Base-by-base conservation (phyloP, 2,888 invertebrate genomes). In the Melanostoma mellinum region DNA sequence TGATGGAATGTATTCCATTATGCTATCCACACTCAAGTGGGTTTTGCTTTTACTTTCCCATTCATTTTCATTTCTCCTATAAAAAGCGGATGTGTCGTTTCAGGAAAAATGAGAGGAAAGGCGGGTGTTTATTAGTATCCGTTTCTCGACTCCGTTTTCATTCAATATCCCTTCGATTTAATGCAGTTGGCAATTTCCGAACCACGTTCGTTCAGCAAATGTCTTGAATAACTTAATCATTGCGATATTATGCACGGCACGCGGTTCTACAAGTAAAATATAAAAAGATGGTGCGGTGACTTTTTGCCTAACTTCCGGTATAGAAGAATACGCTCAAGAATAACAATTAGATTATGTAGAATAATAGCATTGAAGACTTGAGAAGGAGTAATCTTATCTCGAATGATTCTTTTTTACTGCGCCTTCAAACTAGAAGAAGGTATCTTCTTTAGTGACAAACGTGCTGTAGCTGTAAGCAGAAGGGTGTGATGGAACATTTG, bases 141-240 rank as follows among this genome's bases (percentile, higher is more conserved):
- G 30, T 44, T n/a, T 9, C n/a, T 52, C 60, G 40, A 10, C 38
- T n/a, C 35, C n/a, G 9, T 33, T 58, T 65, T 50, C 56, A 44
- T 20, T 60, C 46, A 65, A 78, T 76, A 69, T 35, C 68, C 48
- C 36, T 71, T 69, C 46, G 46, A 73, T 71, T 69, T 68, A 63
- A 73, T 77, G 77, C 72, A 77, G 50, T 69, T 73, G 58, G 20
- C 63, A 69, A 73, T 69, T 65, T 69, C 73, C 69, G 63, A 69
- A 53, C 32, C 73, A 82, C 72, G 77, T 77, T 77, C 72, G 44
- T 65, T 61, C 46, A 35, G 67, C 40, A 68, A 77, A 68, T 68
- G 71, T 69, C 77, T 73, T 65, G 73, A 74, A 82, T 82, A 82
- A 82, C 63, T 82, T 82, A 77, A 82, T 82, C 82, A 74, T 77